Percentiles rank a stretch among this genome's conserved stretches.
Evolutionary conservation across 2,888 invertebrate genomes (phyloP).

Genomic region (Nomada ferruginata): DNA sequence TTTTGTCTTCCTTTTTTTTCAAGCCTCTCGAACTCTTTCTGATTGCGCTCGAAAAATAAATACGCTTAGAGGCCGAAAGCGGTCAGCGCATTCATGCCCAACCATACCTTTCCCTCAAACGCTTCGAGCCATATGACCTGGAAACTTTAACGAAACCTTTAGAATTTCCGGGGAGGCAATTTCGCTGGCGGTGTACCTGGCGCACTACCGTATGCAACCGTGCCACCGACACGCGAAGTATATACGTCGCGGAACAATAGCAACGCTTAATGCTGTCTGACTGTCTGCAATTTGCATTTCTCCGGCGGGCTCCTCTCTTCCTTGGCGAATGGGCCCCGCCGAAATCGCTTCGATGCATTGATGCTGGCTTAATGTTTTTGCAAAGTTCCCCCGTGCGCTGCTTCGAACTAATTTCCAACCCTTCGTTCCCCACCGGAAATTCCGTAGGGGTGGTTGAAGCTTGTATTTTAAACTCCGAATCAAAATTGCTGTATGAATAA

Average conservation of each 20-base stretch:
- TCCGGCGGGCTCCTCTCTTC: conserved; percentile 41
- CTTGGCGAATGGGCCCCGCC: conserved; percentile 38
- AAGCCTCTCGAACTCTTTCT: conserved; percentile 30
- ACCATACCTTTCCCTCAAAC: conserved; percentile 18
- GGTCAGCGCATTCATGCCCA: conserved; percentile 38
- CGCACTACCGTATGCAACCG: conserved; percentile 43
- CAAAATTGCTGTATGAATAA: conserved; percentile 42
- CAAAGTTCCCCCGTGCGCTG: conserved; percentile 42
- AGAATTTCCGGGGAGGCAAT: conserved; percentile 70
- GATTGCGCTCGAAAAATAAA: conserved; percentile 55
- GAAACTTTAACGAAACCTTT: conserved; percentile 77
- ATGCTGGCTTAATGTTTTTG: conserved; percentile 45
- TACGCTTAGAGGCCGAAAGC: conserved; percentile 42
- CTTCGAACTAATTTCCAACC: conserved; percentile 50
- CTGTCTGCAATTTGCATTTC: conserved; percentile 72
- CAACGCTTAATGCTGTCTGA: conserved; percentile 65
- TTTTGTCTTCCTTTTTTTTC: not conserved
- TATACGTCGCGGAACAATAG: conserved; percentile 51
- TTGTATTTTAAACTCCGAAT: conserved; percentile 13
- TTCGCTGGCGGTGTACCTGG: conserved; percentile 58
- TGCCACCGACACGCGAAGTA: conserved; percentile 22
- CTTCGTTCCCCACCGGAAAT: conserved; percentile 47
- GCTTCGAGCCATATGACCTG: conserved; percentile 70
- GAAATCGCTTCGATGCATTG: conserved; percentile 54
- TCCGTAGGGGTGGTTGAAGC: conserved; percentile 27